phyloP scores from a whole-genome alignment of 2,113 vertebrate species.

The Carassius gibelio region DNA sequence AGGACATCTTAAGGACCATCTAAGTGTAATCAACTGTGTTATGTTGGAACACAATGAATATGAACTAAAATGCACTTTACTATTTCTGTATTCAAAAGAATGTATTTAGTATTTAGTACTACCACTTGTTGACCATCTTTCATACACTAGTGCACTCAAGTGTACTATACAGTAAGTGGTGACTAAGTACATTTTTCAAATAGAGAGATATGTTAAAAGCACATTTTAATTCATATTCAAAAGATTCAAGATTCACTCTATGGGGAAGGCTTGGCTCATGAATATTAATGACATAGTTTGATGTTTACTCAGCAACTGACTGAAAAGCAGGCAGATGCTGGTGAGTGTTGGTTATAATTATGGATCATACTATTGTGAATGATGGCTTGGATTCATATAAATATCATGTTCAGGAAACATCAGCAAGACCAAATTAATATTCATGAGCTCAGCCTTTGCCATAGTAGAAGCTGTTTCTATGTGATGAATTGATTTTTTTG shows the following conservation, averaged over 20 bases:
- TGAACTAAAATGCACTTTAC: no score
- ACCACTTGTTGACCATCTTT: no score
- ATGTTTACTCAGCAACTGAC: background rate
- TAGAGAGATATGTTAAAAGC: no score
- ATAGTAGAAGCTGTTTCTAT: background rate
- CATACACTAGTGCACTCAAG: no score
- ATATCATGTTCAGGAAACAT: background rate
- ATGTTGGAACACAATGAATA: no score
- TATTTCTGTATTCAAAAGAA: no score
- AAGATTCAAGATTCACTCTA: background rate
- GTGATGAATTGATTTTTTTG: background rate
- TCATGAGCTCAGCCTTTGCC: background rate
- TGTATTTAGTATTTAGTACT: no score
- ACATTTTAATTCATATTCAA: no score
- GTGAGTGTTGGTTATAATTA: background rate
- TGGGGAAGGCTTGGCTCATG: background rate
- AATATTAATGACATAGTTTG: background rate
- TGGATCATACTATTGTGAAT: background rate
- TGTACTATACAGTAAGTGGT: no score
- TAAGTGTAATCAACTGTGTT: no score
- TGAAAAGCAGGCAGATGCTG: background rate
- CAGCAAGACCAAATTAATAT: background rate
- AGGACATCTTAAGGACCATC: no score
- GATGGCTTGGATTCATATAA: background rate
- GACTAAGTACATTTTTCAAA: no score